Evolutionary conservation across 2,888 invertebrate species (phyloP).

Genomic region (Baccha elongata): DNA sequence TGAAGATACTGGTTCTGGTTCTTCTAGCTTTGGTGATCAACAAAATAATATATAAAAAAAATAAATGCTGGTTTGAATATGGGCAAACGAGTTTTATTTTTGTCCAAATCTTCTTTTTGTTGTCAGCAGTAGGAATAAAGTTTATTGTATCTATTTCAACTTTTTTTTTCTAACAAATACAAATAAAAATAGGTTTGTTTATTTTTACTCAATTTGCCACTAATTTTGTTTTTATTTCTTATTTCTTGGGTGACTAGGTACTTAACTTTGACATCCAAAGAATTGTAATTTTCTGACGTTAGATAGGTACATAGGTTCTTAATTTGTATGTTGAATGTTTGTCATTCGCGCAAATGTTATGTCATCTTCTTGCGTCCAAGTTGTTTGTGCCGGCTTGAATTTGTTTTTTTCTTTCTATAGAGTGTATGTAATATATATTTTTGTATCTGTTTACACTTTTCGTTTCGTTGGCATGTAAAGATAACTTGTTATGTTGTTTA

Average conservation of each 20-base stretch:
- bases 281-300: neutral
- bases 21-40: conserved; percentile 7
- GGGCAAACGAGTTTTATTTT: conserved; percentile 51
- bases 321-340: neutral
- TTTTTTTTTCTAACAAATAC: neutral
- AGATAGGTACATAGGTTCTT: neutral
- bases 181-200: conserved; percentile 25
- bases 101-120: conserved; percentile 14
- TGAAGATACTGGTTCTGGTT: conserved; percentile 39
- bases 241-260: conserved; percentile 21
- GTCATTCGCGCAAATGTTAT: conserved; percentile 35
- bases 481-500: conserved; percentile 16
- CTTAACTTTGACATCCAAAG: neutral
- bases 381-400: conserved; percentile 29
- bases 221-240: conserved; percentile 34
- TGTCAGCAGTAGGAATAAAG: conserved; percentile 12
- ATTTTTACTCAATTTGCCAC: conserved; percentile 6
- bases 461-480: conserved; percentile 12
- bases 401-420: conserved; percentile 12
- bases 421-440: conserved; percentile 16
- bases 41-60: neutral
- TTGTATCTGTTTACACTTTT: conserved; percentile 42
- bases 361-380: conserved; percentile 26
- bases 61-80: conserved; percentile 44
- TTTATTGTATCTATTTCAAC: conserved; percentile 24